A percentile compares a stretch with the other conserved stretches of the same genome.
These are phyloP conservation scores for Atta texana DNA, from an alignment of 1,140 invertebrate species.

Conservation along the genomic window DNA sequence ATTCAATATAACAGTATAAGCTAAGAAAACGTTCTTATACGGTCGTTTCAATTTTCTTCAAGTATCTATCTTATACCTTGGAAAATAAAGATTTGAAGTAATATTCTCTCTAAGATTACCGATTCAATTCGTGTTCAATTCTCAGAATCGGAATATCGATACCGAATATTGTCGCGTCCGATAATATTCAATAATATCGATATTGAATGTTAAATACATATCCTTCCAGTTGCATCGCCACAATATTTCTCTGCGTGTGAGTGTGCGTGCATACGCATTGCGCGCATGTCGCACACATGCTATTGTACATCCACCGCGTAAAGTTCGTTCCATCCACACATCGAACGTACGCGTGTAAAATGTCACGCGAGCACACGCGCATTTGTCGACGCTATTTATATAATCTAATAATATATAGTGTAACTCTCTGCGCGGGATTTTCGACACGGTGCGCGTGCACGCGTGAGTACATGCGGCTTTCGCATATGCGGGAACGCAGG, in stretches of 20 bases:
- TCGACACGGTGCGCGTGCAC: slow-evolving; percentile 64
- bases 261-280: slow-evolving; percentile 9
- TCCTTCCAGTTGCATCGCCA: slow-evolving; percentile 19
- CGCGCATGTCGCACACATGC: slow-evolving; percentile 22
- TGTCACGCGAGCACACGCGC: slow-evolving; percentile 67
- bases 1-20: neutral
- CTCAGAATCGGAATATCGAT: neutral
- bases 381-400: slow-evolving; percentile 60
- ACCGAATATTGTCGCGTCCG: neutral
- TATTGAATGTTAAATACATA: neutral
- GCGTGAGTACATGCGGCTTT: slow-evolving; percentile 46
- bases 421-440: slow-evolving; percentile 26
- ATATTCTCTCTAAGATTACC: slow-evolving; percentile 19
- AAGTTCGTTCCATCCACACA: slow-evolving; percentile 51
- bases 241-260: slow-evolving; percentile 43
- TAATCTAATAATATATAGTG: slow-evolving; percentile 57
- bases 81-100: slow-evolving; percentile 31
- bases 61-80: neutral
- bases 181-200: slow-evolving; percentile 29
- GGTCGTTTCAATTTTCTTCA: slow-evolving; percentile 2
- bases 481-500: slow-evolving; percentile 25
- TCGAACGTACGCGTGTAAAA: slow-evolving; percentile 65
- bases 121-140: slow-evolving; percentile 23
- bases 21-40: neutral
- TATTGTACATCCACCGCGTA: slow-evolving; percentile 28